A percentile compares a stretch with the other conserved stretches of the same genome.
These are phyloP conservation scores for Drosophila koepferae DNA, from an alignment of 2,888 invertebrate species.

Conservation along the genomic window DNA sequence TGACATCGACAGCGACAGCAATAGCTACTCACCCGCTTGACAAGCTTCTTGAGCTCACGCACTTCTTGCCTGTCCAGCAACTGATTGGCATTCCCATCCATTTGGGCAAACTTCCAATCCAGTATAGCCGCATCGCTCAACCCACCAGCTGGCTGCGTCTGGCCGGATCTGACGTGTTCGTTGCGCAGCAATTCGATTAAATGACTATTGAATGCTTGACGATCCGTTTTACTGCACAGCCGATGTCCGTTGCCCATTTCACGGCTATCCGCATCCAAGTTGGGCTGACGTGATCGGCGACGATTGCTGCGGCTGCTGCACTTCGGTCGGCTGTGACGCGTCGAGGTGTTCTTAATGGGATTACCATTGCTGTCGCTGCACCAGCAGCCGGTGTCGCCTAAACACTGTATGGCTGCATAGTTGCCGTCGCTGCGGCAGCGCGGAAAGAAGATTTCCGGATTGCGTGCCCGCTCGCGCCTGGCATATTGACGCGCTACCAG, in stretches of 20 bases:
- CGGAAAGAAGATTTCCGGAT: constrained; percentile 89
- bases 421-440: constrained; percentile 93
- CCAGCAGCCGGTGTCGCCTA: constrained; percentile 93
- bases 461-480: constrained; percentile 84
- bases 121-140: constrained; percentile 86
- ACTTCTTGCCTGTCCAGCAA: constrained; percentile 93
- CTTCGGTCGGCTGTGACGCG: constrained; percentile 89
- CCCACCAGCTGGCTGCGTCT: constrained; percentile 72
- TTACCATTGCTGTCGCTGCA: constrained; percentile 94
- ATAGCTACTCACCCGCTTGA: constrained; percentile 89
- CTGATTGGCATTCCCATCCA: constrained; percentile 93
- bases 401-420: constrained; percentile 94
- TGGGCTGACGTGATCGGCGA: constrained; percentile 86
- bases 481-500: constrained; percentile 85
- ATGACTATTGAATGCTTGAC: constrained; percentile 92
- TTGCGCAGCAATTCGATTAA: constrained; percentile 93
- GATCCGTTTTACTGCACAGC: constrained; percentile 91
- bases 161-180: constrained; percentile 88
- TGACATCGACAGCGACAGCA: constrained; percentile 37
- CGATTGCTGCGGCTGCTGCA: constrained; percentile 88
- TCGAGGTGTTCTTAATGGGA: constrained; percentile 92
- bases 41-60: constrained; percentile 91
- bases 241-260: constrained; percentile 64
- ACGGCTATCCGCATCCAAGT: constrained; percentile 47
- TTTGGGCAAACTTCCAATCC: constrained; percentile 95